Conservation (phyloP, 2,888 invertebrate genomes). For the Poecilus cupreus region DNA sequence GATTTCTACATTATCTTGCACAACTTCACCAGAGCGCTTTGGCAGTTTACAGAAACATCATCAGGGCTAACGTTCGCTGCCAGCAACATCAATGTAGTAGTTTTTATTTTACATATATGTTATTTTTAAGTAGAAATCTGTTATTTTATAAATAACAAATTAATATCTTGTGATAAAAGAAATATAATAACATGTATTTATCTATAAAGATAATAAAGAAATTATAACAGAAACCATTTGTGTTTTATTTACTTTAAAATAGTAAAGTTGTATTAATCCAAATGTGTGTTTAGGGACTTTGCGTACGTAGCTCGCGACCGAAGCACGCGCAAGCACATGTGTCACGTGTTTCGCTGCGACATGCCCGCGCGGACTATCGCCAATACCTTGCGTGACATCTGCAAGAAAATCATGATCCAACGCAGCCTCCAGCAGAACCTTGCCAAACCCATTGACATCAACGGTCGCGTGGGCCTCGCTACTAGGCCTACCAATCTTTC, state of each 20-base stretch:
- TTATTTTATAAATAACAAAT: too few relatives aligned
- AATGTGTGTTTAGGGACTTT: slow-evolving; percentile 85
- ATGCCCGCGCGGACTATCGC: slow-evolving; percentile 97
- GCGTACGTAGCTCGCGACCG: slow-evolving; percentile 97
- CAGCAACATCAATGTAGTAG: too few relatives aligned
- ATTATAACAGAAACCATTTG: too few relatives aligned
- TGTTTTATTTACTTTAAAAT: too few relatives aligned
- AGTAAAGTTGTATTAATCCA: slow-evolving; percentile 10
- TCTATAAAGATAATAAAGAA: too few relatives aligned
- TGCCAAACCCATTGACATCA: slow-evolving; percentile 77
- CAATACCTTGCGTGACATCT: slow-evolving; percentile 94
- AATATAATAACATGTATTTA: too few relatives aligned
- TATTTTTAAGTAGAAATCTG: too few relatives aligned
- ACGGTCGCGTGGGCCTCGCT: slow-evolving; percentile 77
- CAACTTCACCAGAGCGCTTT: too few relatives aligned
- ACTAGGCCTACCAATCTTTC: slow-evolving; percentile 88
- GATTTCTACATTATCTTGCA: too few relatives aligned
- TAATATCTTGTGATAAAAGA: too few relatives aligned
- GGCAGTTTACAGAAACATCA: neutral
- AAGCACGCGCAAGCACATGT: slow-evolving; percentile 90
- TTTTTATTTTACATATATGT: too few relatives aligned
- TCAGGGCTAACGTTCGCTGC: too few relatives aligned
- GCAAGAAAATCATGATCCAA: slow-evolving; percentile 97
- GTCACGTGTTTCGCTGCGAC: slow-evolving; percentile 94
- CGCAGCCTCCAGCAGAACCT: slow-evolving; percentile 84